phyloP scores from a whole-genome alignment of 2,797 vertebrate species.

The Acanthurus lineatus region DNA sequence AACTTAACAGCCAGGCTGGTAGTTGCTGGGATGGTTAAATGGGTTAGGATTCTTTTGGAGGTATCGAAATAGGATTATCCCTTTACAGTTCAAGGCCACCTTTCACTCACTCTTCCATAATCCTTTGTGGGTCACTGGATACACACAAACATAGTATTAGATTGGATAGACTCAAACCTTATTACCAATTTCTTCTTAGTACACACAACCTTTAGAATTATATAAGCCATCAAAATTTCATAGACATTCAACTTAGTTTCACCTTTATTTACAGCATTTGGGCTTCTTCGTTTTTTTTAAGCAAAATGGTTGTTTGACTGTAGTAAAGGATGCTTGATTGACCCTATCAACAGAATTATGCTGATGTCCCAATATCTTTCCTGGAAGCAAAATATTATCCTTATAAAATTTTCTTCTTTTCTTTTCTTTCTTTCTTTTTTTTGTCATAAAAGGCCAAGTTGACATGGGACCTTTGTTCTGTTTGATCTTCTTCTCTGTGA shows the following conservation, averaged over 20 bases:
- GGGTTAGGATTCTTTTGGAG: conserved; percentile 71
- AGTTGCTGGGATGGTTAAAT: conserved; percentile 66
- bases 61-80: conserved; percentile 83
- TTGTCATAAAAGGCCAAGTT: background rate
- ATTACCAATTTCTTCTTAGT: conserved; percentile 8
- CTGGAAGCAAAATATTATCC: background rate
- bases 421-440: background rate
- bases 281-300: background rate
- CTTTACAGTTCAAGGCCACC: conserved; percentile 81
- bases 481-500: conserved; percentile 59
- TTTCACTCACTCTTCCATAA: conserved; percentile 79
- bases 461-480: conserved; percentile 31
- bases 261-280: background rate
- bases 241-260: background rate
- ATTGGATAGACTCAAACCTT: conserved; percentile 42
- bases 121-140: conserved; percentile 81
- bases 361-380: background rate
- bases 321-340: background rate
- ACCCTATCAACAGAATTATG: background rate
- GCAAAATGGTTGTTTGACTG: background rate
- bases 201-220: background rate
- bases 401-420: background rate
- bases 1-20: conserved; percentile 52
- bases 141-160: conserved; percentile 71
- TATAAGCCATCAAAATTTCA: background rate